These are phyloP conservation scores for Lamprologus callipterus DNA, from an alignment of 2,113 vertebrate species.

Conservation along the genomic window DNA sequence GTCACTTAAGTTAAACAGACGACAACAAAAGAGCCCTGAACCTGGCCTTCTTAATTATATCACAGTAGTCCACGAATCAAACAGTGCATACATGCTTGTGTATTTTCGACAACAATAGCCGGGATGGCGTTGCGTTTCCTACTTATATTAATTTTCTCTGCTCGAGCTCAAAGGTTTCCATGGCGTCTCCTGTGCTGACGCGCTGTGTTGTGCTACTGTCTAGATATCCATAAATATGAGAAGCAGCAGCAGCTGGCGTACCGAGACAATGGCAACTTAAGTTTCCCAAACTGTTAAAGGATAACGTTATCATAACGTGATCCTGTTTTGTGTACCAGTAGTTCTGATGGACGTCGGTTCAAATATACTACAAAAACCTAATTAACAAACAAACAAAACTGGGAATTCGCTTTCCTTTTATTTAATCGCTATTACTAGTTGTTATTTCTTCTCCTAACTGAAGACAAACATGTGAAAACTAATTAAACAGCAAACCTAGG, in stretches of 20 bases:
- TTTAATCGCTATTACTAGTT: neutral
- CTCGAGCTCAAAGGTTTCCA: neutral
- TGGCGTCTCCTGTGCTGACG: neutral
- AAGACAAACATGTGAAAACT: rapidly evolving
- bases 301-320: neutral
- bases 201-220: conserved; percentile 24
- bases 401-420: neutral
- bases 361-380: neutral
- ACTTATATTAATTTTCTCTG: conserved; percentile 8
- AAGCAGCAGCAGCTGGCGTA: conserved; percentile 12
- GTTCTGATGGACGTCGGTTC: neutral
- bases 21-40: conserved; percentile 50
- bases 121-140: neutral
- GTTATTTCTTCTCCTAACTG: neutral
- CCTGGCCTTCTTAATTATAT: conserved; percentile 61
- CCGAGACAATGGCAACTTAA: neutral
- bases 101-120: conserved; percentile 10
- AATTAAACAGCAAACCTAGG: neutral
- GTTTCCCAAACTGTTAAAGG: neutral
- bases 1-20: conserved; percentile 70
- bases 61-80: conserved; percentile 35
- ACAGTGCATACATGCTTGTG: neutral
- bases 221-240: conserved; percentile 31
- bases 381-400: neutral
- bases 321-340: neutral